Evolutionary conservation across 2,888 invertebrate genomes (phyloP).

Genomic region (Melangyna quadrimaculata): DNA sequence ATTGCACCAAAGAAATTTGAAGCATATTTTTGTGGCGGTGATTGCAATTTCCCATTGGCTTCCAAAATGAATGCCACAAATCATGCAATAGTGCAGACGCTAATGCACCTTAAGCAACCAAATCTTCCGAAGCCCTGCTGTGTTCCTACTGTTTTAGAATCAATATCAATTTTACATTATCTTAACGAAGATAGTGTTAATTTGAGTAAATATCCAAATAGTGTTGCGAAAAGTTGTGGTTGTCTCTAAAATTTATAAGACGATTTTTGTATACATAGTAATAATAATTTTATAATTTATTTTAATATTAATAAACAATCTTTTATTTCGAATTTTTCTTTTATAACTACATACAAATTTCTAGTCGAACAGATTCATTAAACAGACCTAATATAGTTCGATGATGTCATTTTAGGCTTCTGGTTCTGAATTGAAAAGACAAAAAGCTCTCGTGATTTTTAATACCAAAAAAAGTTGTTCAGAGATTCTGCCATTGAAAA

Average conservation of each 20-base stretch:
- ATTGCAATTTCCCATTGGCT: constrained; percentile 95
- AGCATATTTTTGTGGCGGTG: constrained; percentile 95
- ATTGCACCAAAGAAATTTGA: constrained; percentile 97
- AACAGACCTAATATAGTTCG: too few relatives aligned
- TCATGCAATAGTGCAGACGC: constrained; percentile 96
- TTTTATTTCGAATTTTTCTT: not conserved
- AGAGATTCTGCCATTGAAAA: too few relatives aligned
- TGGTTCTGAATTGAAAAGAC: too few relatives aligned
- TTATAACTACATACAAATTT: too few relatives aligned
- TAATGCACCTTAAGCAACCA: constrained; percentile 92
- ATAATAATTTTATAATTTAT: not conserved
- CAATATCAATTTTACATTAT: constrained; percentile 94
- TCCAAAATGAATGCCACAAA: constrained; percentile 97
- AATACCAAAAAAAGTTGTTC: too few relatives aligned
- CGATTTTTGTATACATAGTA: not conserved
- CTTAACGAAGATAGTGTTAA: constrained; percentile 94
- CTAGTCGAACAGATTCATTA: too few relatives aligned
- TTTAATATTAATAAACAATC: not conserved
- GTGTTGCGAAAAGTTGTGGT: constrained; percentile 98
- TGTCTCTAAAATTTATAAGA: constrained; percentile 86
- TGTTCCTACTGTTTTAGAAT: constrained; percentile 92
- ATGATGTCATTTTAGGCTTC: too few relatives aligned
- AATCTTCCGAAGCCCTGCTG: constrained; percentile 95
- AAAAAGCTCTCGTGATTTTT: too few relatives aligned
- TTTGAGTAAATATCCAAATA: constrained; percentile 95